These are phyloP conservation scores for Elegia similella DNA, from an alignment of 2,888 invertebrate genomes.

Conservation along the genomic window DNA sequence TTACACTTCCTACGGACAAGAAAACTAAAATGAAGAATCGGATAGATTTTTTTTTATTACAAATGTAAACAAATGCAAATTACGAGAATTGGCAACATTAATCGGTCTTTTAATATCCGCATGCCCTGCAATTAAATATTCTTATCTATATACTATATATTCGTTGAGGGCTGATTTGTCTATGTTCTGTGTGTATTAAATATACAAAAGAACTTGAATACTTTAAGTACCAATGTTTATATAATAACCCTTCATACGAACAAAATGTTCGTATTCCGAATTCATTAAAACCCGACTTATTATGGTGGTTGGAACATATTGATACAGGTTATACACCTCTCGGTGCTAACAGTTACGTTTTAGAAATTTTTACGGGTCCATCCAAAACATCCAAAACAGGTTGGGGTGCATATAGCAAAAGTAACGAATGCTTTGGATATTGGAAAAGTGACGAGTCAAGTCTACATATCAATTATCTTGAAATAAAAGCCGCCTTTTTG, in stretches of 20 bases:
- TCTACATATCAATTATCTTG: too few relatives aligned
- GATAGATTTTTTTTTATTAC: not conserved
- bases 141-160: too few relatives aligned
- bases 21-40: not conserved
- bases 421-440: not conserved
- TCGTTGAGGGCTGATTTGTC: too few relatives aligned
- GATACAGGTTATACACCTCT: not conserved
- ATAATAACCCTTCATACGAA: not conserved
- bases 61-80: not conserved
- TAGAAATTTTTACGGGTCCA: not conserved
- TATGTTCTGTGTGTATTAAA: too few relatives aligned
- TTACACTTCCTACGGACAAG: not conserved
- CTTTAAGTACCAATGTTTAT: not conserved
- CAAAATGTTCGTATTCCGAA: not conserved
- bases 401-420: not conserved
- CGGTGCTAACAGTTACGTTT: not conserved
- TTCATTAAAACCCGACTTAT: too few relatives aligned
- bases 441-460: too few relatives aligned
- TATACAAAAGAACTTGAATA: conserved; percentile 3
- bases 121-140: not conserved
- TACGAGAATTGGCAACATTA: not conserved
- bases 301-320: too few relatives aligned
- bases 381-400: not conserved
- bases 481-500: too few relatives aligned
- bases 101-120: conserved; percentile 1